Evolutionary conservation across 2,113 vertebrate species (phyloP).

Genomic region (Peromyscus leucopus): DNA sequence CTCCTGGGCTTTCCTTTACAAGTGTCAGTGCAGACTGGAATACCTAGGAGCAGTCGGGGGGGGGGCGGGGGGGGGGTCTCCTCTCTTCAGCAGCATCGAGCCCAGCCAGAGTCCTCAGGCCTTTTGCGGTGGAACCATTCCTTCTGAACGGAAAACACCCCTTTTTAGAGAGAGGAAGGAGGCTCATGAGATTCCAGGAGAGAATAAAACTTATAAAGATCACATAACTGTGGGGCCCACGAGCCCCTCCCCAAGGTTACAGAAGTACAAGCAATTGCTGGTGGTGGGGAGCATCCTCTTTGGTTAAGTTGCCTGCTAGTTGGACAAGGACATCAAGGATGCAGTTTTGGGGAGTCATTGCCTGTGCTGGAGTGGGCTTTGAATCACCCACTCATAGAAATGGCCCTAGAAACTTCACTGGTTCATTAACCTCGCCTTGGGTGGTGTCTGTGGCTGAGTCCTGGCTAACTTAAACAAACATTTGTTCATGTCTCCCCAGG

Average conservation of each 20-base stretch:
- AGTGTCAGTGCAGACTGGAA: not conserved
- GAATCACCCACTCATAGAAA: not conserved
- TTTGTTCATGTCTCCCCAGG: not conserved
- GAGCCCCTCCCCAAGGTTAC: not conserved
- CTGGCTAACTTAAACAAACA: not conserved
- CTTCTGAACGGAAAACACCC: not conserved
- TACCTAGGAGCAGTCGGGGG: not conserved
- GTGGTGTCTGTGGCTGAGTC: not conserved
- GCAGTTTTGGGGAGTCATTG: not conserved
- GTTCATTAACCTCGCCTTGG: not conserved
- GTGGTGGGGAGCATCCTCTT: not conserved
- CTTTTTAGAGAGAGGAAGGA: too few species aligned
- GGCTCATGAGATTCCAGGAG: not conserved
- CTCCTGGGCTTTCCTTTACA: not conserved
- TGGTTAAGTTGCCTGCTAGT: not conserved
- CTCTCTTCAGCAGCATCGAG: not conserved
- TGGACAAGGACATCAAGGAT: not conserved
- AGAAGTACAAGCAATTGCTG: not conserved
- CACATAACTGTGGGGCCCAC: not conserved
- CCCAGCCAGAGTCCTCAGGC: not conserved
- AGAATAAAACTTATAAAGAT: too few species aligned
- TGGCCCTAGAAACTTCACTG: not conserved
- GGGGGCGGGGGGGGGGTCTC: not conserved
- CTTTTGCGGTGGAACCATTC: not conserved
- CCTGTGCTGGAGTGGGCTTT: not conserved